These are phyloP conservation scores for Aphrocallistes beatrix DNA, from an alignment of 37 sponge, comb jelly and placozoan genomes.

Conservation along the genomic window DNA sequence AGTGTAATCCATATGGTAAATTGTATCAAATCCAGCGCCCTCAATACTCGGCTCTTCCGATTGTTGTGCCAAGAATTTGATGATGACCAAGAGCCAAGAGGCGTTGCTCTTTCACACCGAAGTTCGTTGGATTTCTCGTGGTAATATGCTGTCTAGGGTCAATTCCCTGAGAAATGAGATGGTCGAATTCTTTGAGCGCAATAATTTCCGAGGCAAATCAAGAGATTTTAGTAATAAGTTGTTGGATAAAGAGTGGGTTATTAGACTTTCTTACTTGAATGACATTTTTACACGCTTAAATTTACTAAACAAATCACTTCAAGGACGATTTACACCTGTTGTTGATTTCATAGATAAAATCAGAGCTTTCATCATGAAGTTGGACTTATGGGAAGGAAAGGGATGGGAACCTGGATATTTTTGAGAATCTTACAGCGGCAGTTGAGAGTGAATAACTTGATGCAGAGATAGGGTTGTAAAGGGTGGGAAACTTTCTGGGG, in stretches of 20 bases:
- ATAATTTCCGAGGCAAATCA: neutral
- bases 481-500: too few species aligned
- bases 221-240: neutral
- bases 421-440: neutral
- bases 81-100: neutral
- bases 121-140: neutral
- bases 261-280: constrained; percentile 9
- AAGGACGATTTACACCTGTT: neutral
- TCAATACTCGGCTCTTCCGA: neutral
- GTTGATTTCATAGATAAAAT: constrained; percentile 14
- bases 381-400: constrained; percentile 14
- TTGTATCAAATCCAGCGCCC: neutral
- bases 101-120: neutral
- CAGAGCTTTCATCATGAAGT: constrained; percentile 14
- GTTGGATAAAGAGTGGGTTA: neutral
- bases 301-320: constrained; percentile 14
- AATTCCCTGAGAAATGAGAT: constrained; percentile 1
- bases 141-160: constrained; percentile 14
- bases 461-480: too few species aligned
- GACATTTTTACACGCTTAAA: constrained; percentile 10
- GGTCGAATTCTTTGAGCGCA: constrained; percentile 17
- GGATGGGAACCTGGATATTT: constrained; percentile 3
- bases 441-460: neutral
- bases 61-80: neutral
- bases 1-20: neutral